Conservation (phyloP, 1,140 invertebrate species). For the Magallana gigas region DNA sequence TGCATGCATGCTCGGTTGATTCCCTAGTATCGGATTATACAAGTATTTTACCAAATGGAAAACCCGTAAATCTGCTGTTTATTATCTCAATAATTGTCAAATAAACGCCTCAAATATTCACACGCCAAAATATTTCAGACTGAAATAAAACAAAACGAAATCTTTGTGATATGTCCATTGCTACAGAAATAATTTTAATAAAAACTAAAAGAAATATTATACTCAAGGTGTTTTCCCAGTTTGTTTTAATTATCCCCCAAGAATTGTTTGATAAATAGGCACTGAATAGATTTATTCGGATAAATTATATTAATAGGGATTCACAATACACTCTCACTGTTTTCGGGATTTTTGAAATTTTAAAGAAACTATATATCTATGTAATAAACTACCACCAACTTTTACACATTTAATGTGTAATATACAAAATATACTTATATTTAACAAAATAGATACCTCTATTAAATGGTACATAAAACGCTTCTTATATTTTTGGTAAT, state of each 20-base stretch:
- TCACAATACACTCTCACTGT: no score
- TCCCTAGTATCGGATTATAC: neutral
- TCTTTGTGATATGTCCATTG: no score
- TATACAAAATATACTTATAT: no score
- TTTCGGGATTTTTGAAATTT: no score
- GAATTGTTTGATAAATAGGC: no score
- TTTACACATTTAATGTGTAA: constrained; percentile 4
- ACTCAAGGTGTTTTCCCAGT: no score
- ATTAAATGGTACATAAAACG: neutral
- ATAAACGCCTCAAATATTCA: constrained; percentile 17
- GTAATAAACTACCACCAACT: constrained; percentile 13
- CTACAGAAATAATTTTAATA: no score
- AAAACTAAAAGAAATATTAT: no score
- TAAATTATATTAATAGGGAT: no score
- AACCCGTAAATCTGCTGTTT: constrained; percentile 7
- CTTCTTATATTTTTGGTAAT: constrained; percentile 22
- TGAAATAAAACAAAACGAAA: neutral
- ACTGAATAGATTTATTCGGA: no score
- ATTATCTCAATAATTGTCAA: constrained; percentile 25
- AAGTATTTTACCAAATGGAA: constrained; percentile 36
- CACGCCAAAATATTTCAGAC: constrained; percentile 3
- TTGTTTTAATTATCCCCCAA: no score
- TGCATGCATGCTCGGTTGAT: neutral
- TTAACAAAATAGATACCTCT: neutral
- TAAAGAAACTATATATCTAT: no score